Percentiles rank a stretch among this genome's conserved stretches.
Evolutionary conservation across 1,140 invertebrate genomes (phyloP).

Genomic region (Homarus americanus): DNA sequence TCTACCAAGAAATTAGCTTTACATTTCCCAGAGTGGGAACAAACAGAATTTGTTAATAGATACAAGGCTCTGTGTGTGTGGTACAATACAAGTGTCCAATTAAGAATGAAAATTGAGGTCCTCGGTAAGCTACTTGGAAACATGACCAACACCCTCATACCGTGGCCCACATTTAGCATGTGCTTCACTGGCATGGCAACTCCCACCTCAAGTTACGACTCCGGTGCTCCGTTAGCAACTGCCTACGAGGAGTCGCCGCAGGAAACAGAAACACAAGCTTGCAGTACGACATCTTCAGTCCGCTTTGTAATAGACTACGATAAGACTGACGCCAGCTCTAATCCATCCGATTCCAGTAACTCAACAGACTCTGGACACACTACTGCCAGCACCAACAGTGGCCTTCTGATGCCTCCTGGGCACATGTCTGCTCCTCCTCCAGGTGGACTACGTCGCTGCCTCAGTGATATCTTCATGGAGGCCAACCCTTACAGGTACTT

Average conservation of each 20-base stretch:
- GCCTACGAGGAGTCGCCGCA: slow-evolving; percentile 20
- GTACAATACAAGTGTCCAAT: slow-evolving; percentile 92
- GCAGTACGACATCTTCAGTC: slow-evolving; percentile 26
- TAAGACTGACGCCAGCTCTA: slow-evolving; percentile 48
- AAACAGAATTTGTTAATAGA: slow-evolving; percentile 83
- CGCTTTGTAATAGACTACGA: slow-evolving; percentile 65
- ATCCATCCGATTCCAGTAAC: slow-evolving; percentile 78
- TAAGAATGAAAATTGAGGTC: slow-evolving; percentile 88
- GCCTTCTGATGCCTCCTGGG: slow-evolving; percentile 55
- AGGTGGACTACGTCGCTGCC: slow-evolving; percentile 54
- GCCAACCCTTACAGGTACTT: slow-evolving; percentile 73
- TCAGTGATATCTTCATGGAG: slow-evolving; percentile 72
- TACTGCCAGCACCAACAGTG: slow-evolving; percentile 77
- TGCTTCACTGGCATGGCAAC: slow-evolving; percentile 33
- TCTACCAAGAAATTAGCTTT: slow-evolving; percentile 87
- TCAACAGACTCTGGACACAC: slow-evolving; percentile 78
- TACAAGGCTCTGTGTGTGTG: slow-evolving; percentile 91
- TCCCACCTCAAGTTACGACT: slow-evolving; percentile 54
- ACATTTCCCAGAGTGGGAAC: slow-evolving; percentile 86
- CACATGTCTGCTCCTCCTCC: slow-evolving; percentile 9
- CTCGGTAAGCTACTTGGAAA: slow-evolving; percentile 86
- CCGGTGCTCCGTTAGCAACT: slow-evolving; percentile 3
- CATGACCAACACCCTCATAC: slow-evolving; percentile 77
- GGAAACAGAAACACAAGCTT: slow-evolving; percentile 27
- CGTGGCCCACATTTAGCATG: slow-evolving; percentile 77